Base-by-base conservation (phyloP, 2,888 invertebrate genomes). In the Apotomis betuletana region DNA sequence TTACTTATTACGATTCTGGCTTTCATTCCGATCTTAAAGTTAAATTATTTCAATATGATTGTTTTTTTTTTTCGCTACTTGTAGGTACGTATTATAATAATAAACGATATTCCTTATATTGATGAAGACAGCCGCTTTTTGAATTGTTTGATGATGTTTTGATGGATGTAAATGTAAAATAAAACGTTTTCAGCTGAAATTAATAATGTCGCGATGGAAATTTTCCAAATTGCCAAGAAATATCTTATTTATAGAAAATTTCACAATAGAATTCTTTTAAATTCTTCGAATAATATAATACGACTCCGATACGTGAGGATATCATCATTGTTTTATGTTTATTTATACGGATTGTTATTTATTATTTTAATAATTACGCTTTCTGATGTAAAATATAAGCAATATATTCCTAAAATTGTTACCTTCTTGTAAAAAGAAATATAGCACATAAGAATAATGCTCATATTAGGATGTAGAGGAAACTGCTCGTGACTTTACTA, bases 341-440 rank as follows among this genome's bases (percentile, higher is more conserved):
- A 58, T 38, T 38, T 38, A 38, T 5, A 58, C 5, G n/a, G n/a
- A 49, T 49, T 61, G 49, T 61, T 61, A 49, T 49, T 61, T 61
- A 61, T 61, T 61, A 36, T 61, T n/a, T 41, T 61, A 36, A 10
- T 36, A 49, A 62, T 52, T 49, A 62, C 36, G 44, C 12, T 6
- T 44, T 13, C 61, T 15, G 62, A 9, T 67, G 49, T 49, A 41
- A 46, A 67, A 49, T 10, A 4, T 52, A 67, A 67, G 44, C 52
- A 60, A 68, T 68, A 68, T 68, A 59, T 60, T 55, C 41, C 54
- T 54, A 13, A 62, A 62, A 38, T n/a, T 62, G 62, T 62, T 62
- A 51, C 62, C 62, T 62, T 62, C 51, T 46, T 62, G 27, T 27
- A 38, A 12, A 57, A 57, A 38, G 38, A 57, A 38, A 49, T 41